Conservation (phyloP, 2,797 vertebrate genomes). For the Gymnothorax javanicus region DNA sequence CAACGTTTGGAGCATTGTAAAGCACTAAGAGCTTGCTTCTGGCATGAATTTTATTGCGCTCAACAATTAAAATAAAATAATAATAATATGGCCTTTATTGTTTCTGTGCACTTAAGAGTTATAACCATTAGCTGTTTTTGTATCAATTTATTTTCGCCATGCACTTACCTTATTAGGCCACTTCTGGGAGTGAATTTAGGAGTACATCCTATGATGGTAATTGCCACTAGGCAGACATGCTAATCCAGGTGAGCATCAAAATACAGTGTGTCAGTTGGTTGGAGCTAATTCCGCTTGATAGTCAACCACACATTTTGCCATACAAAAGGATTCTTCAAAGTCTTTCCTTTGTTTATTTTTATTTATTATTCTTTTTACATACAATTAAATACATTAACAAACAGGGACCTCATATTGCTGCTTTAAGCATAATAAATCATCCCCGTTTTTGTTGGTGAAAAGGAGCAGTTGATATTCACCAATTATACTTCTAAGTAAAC, state of each 20-base stretch:
- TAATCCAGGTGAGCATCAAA: neutral
- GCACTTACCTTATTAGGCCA: neutral
- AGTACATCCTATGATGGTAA: neutral
- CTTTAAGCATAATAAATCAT: neutral
- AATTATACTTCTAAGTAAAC: conserved; percentile 1
- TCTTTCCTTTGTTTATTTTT: neutral
- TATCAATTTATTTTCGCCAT: neutral
- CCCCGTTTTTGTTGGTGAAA: neutral
- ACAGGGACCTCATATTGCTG: neutral
- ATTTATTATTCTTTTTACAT: neutral
- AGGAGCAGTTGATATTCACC: neutral
- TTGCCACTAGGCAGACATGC: neutral
- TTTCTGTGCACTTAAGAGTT: neutral
- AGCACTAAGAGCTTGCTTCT: no score
- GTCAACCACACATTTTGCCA: neutral
- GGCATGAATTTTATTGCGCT: no score
- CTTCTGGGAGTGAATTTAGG: neutral
- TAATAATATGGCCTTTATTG: neutral
- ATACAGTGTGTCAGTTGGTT: neutral
- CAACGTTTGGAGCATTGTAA: no score
- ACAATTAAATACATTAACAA: neutral
- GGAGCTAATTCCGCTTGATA: neutral
- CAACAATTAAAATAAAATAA: no score
- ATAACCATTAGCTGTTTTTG: neutral
- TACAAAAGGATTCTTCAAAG: neutral